A percentile compares a stretch with the other conserved stretches of the same genome.
Conservation (phyloP, 2,888 invertebrate genomes). For the Ophioninae sp. region DNA sequence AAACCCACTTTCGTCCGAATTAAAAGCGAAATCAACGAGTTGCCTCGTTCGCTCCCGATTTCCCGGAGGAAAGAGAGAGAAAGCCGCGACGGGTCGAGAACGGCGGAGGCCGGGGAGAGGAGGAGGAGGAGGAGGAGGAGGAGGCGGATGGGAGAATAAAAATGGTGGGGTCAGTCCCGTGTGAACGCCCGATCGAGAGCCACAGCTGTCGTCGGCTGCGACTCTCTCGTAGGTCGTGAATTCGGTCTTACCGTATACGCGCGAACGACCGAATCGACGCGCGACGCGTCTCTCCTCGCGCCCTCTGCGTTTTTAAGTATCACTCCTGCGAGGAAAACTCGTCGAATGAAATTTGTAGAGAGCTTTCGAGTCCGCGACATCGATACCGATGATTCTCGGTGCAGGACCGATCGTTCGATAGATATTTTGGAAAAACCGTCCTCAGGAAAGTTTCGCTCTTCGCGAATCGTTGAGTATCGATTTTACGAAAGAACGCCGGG, state of each 20-base stretch:
- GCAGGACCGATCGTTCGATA: too few species aligned
- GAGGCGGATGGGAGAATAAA: slow-evolving; percentile 6
- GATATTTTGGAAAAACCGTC: too few species aligned
- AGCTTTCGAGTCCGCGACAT: too few species aligned
- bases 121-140: slow-evolving; percentile 21
- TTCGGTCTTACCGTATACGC: slow-evolving; percentile 5
- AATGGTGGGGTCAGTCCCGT: slow-evolving; percentile 14
- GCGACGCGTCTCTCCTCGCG: too few species aligned
- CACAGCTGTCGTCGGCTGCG: slow-evolving; percentile 43
- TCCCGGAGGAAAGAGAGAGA: slow-evolving; percentile 62
- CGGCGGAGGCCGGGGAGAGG: not conserved
- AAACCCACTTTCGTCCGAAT: slow-evolving; percentile 76
- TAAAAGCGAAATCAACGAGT: slow-evolving; percentile 76
- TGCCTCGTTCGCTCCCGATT: slow-evolving; percentile 67
- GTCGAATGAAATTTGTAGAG: too few species aligned
- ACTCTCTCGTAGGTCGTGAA: slow-evolving; percentile 42
- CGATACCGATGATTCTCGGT: too few species aligned
- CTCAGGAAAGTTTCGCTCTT: too few species aligned
- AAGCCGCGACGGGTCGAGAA: slow-evolving; percentile 8
- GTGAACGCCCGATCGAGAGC: slow-evolving; percentile 48
- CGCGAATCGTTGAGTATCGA: too few species aligned
- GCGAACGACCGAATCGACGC: slow-evolving; percentile 15
- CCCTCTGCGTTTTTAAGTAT: too few species aligned
- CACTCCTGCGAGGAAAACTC: too few species aligned
- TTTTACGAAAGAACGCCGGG: too few species aligned